Conservation (phyloP, 2,797 vertebrate species). For the Pristis pectinata region DNA sequence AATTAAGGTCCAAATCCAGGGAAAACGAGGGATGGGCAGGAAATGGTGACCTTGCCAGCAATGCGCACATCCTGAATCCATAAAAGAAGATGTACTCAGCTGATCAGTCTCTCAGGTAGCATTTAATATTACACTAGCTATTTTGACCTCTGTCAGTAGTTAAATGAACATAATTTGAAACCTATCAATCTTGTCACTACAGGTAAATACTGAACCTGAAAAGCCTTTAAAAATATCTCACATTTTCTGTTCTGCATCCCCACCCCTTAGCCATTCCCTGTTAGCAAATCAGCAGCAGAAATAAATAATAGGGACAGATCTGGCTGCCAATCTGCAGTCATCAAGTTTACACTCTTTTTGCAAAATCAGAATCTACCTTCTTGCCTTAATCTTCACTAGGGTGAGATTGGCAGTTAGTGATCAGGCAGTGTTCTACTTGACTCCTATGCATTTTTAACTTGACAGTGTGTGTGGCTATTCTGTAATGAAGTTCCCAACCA, state of each 20-base stretch:
- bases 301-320: not conserved
- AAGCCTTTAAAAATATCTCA: not conserved
- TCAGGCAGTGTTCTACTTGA: too few relatives aligned
- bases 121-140: not conserved
- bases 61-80: too few relatives aligned
- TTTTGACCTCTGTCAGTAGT: not conserved
- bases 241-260: not conserved
- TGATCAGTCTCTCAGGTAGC: not conserved
- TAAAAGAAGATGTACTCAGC: not conserved
- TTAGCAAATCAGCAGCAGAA: not conserved
- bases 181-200: not conserved
- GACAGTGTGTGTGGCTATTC: too few relatives aligned
- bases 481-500: not conserved
- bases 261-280: not conserved
- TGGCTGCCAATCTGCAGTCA: not conserved
- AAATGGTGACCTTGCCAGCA: too few relatives aligned
- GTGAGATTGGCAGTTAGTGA: not conserved
- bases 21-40: too few relatives aligned
- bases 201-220: not conserved
- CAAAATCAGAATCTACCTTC: not conserved
- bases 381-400: not conserved
- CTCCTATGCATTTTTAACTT: too few relatives aligned
- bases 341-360: not conserved
- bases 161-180: not conserved
- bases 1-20: too few relatives aligned